Conservation (phyloP, 2,113 vertebrate genomes). For the Athene cunicularia region DNA sequence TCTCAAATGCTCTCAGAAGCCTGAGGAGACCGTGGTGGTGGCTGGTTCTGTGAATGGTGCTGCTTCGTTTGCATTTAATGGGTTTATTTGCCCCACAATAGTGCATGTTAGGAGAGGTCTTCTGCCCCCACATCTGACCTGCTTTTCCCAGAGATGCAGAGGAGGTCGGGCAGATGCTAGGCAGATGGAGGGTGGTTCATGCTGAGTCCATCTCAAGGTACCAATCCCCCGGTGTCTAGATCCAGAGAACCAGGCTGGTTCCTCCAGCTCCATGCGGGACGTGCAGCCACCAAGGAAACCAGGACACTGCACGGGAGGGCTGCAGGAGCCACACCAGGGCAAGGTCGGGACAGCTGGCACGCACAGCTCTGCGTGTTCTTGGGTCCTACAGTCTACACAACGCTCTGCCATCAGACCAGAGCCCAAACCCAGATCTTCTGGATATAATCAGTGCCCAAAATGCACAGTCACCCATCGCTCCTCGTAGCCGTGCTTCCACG, state of each 20-base stretch:
- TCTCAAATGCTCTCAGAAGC: not conserved
- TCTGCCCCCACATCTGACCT: not conserved
- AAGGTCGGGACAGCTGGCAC: not conserved
- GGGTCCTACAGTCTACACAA: not conserved
- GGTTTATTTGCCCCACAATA: not conserved
- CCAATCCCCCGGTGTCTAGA: not conserved
- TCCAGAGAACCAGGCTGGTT: not conserved
- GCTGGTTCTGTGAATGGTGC: not conserved
- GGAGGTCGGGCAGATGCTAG: not conserved
- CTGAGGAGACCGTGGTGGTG: not conserved
- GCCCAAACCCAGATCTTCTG: not conserved
- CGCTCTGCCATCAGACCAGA: not conserved
- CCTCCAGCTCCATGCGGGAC: not conserved
- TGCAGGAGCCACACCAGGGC: not conserved
- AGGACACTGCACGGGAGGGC: not conserved
- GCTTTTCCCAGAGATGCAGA: not conserved
- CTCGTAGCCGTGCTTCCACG: not conserved
- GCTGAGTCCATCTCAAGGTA: not conserved
- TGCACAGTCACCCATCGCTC: rapidly evolving
- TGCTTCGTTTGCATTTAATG: not conserved
- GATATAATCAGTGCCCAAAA: not conserved
- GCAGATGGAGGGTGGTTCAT: not conserved
- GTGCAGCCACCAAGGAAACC: not conserved
- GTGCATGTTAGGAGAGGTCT: not conserved
- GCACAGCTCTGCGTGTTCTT: not conserved